These are phyloP conservation scores for Nymphalis c-album DNA, from an alignment of 2,888 invertebrate species.

Conservation along the genomic window DNA sequence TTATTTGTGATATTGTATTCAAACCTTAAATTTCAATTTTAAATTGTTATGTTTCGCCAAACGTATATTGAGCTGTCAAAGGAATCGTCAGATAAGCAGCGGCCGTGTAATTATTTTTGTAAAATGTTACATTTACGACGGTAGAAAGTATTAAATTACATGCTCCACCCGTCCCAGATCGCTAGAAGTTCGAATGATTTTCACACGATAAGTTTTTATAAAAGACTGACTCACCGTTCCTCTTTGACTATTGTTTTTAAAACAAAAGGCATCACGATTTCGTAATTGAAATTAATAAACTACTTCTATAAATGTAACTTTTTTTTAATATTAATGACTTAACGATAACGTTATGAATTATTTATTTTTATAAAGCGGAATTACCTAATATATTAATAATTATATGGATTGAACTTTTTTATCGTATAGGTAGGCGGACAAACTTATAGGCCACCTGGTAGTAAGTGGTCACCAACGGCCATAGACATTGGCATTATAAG, in stretches of 20 bases:
- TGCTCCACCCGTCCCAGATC: conserved; percentile 55
- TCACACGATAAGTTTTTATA: conserved; percentile 68
- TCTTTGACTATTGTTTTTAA: conserved; percentile 58
- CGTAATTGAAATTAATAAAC: conserved; percentile 30
- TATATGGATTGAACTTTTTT: no score
- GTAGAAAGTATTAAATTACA: conserved; percentile 75
- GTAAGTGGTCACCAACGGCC: no score
- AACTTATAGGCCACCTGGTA: no score
- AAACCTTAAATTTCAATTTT: not conserved
- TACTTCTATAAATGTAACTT: conserved; percentile 2
- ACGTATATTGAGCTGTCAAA: conserved; percentile 72
- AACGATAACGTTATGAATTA: not conserved
- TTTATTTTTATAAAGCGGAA: not conserved
- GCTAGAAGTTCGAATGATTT: conserved; percentile 53
- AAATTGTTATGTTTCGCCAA: conserved; percentile 54
- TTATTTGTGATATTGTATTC: conserved; percentile 4
- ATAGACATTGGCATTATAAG: no score
- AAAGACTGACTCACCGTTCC: conserved; percentile 55
- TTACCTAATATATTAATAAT: no score
- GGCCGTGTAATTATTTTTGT: conserved; percentile 69
- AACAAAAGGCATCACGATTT: conserved; percentile 39
- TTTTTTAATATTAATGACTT: not conserved
- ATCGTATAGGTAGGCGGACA: no score
- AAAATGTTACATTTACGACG: conserved; percentile 58
- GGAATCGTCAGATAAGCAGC: conserved; percentile 60